Conservation (phyloP, 2,113 vertebrate genomes). For the Corvus moneduloides region DNA sequence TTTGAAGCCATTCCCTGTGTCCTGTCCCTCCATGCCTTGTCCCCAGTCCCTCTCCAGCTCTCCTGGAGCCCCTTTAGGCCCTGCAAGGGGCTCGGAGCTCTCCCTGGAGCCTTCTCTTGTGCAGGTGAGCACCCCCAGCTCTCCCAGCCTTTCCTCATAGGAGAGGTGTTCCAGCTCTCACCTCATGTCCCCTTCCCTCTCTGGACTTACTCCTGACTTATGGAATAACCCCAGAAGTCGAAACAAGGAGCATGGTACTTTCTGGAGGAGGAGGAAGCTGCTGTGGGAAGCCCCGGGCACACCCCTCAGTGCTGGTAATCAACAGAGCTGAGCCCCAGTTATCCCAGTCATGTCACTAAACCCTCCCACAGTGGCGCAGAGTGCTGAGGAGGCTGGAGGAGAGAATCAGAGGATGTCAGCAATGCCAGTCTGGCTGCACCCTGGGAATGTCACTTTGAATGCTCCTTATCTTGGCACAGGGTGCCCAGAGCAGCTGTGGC, state of each 20-base stretch:
- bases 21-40: background rate
- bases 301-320: rapidly evolving
- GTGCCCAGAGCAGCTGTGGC: background rate
- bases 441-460: background rate
- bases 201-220: background rate
- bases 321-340: background rate
- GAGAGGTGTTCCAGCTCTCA: background rate
- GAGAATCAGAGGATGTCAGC: no score
- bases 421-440: background rate
- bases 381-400: background rate
- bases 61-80: background rate
- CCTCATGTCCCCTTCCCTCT: background rate
- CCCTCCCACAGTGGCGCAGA: background rate
- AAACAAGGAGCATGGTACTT: background rate
- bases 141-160: background rate
- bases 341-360: background rate
- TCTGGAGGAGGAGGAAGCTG: background rate
- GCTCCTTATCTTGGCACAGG: background rate
- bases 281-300: background rate
- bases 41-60: background rate
- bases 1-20: background rate
- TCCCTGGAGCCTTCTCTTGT: background rate
- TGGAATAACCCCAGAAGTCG: background rate
- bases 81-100: background rate
- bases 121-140: background rate